Conservation (phyloP, 2,797 vertebrate genomes). For the Adelosebastes latens region DNA sequence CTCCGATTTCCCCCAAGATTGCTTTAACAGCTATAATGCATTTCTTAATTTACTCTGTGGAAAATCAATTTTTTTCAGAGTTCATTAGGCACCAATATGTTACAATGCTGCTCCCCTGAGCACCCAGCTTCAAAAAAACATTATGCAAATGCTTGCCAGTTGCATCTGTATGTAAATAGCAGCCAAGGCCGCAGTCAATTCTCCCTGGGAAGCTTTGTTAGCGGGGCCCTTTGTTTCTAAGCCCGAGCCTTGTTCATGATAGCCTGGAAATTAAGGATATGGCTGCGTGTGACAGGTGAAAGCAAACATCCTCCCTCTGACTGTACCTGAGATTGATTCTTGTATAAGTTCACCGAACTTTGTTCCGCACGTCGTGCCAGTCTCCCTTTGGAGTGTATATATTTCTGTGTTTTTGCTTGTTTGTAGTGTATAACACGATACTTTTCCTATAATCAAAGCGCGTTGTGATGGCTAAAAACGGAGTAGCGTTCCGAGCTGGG, state of each 20-base stretch:
- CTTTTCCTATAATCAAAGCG: constrained; percentile 32
- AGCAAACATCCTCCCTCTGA: constrained; percentile 38
- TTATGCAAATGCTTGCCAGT: constrained; percentile 97
- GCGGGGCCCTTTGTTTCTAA: constrained; percentile 83
- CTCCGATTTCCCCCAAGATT: constrained; percentile 99
- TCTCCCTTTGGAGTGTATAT: constrained; percentile 1
- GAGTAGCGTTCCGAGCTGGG: background rate
- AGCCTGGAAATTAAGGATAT: constrained; percentile 73
- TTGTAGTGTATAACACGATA: constrained; percentile 24
- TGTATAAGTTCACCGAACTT: constrained; percentile 26
- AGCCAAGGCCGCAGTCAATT: constrained; percentile 89
- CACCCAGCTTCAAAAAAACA: constrained; percentile 91
- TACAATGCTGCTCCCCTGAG: constrained; percentile 98
- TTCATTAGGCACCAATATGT: constrained; percentile 99
- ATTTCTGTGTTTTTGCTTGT: constrained; percentile 18
- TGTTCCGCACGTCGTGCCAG: background rate
- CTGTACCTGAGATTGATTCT: constrained; percentile 30
- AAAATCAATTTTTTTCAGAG: constrained; percentile 99
- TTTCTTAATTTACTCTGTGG: constrained; percentile 99
- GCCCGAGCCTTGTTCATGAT: constrained; percentile 73
- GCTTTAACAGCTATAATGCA: constrained; percentile 99
- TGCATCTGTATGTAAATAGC: constrained; percentile 98
- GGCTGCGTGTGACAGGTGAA: constrained; percentile 60
- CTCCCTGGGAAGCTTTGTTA: constrained; percentile 90
- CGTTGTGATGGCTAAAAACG: constrained; percentile 7